Conservation (phyloP, 2,888 invertebrate genomes). For the Emmelina monodactyla region DNA sequence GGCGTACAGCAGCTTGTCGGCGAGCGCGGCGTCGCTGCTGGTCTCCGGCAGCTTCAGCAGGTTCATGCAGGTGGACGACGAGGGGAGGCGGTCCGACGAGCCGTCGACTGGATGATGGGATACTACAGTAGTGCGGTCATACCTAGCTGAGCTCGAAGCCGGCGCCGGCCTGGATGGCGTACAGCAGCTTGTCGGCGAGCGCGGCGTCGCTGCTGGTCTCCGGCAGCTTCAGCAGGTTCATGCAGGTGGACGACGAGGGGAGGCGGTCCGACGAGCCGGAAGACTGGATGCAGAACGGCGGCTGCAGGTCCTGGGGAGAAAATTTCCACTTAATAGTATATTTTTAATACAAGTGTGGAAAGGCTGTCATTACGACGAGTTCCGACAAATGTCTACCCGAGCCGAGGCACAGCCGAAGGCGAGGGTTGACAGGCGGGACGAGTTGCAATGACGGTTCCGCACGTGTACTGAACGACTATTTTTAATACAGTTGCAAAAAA, state of each 20-base stretch:
- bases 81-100: constrained; percentile 88
- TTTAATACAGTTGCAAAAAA: no score
- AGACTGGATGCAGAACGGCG: constrained; percentile 95
- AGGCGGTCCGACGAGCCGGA: constrained; percentile 89
- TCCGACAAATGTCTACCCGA: no score
- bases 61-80: constrained; percentile 98
- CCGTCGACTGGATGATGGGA: no score
- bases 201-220: constrained; percentile 81
- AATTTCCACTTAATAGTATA: no score
- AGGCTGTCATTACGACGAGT: no score
- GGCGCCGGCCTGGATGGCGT: constrained; percentile 93
- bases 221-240: constrained; percentile 96
- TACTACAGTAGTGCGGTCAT: no score
- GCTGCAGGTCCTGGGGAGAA: constrained; percentile 90
- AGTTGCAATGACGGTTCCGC: no score
- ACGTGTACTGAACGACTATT: no score
- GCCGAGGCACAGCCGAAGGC: no score
- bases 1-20: constrained; percentile 88
- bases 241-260: constrained; percentile 97
- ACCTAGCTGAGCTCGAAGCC: constrained; percentile 92
- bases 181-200: constrained; percentile 83
- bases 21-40: constrained; percentile 75
- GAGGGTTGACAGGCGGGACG: no score
- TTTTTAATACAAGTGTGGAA: no score
- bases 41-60: constrained; percentile 95